Base-by-base conservation (phyloP, 92 coral and sea anemone genomes). In the Palythoa grandiflora region DNA sequence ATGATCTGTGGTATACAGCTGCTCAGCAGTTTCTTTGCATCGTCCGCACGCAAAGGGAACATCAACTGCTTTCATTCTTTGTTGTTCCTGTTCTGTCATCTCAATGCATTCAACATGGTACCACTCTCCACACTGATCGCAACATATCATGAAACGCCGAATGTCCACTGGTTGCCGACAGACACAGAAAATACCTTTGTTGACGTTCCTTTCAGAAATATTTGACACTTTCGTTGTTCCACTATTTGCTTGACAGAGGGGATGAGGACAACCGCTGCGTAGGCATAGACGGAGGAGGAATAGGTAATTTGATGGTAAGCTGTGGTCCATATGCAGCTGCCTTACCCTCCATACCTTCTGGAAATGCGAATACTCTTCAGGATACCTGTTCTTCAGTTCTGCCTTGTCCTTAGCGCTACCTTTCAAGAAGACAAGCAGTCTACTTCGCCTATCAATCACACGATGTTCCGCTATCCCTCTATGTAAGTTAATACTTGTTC, bases 91-190 rank as follows among this genome's bases (percentile, higher is more conserved):
- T 68, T 87, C 87, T 57, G 91, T 83, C n/a, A 92, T 21, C 35
- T 88, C 84, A 81, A 89, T 73, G 75, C 92, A 89, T 36, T 84
- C 63, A 28, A 74, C 78, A 72, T 93, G 95, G 70, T 70, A 93
- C 93, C 90, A 93, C 75, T 93, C 93, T 10, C 93, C 93, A 79
- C 95, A 90, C 79, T 88, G 93, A 36, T 90, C 92, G 63, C 91
- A 88, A 71, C 61, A 71, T 21, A 88, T 59, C 91, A 88, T 88
- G 68, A 88, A 80, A 37, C 66, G 76, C 73, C 73, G 17, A 47
- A n/a, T 75, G 52, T 28, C 80, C 77, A 78, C 92, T 15, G 89
- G 87, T 63, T 78, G 77, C 21, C 89, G 78, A 73, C 89, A 90
- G 68, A 87, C 83, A 77, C 92, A 90, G 77, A 86, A 90, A 75